Base-by-base conservation (phyloP, 2,888 invertebrate genomes). In the Gymnocheta viridis region DNA sequence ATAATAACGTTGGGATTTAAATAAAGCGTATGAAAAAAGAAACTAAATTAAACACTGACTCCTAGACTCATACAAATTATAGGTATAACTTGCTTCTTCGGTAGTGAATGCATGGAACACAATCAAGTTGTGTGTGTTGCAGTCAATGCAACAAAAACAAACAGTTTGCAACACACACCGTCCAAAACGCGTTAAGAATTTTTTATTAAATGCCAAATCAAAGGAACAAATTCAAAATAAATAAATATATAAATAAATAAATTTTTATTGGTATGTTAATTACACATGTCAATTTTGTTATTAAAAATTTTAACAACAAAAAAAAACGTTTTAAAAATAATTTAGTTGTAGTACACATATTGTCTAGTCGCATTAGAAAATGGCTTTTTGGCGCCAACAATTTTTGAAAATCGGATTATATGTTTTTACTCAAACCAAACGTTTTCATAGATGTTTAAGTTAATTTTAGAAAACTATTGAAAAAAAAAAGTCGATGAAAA, bases 211-310 rank as follows among this genome's bases (percentile, higher is more conserved):
- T 2, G 17, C 5, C 35, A 27, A 62, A 51, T 62, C 24, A 19
- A 69, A 41, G 38, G 49, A 49, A 60, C 47, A 77, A 51, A 29
- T 54, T 54, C n/a, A 19, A 38, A 51, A 19, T 2, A 60, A n/a
- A n/a, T n/a, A n/a, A n/a, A 6, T 6, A 29, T 38, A 62, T 35
- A 56, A 70, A 41, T 19, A 56, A 70, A 41, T 19, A 72, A 56
- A 17, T 22, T 67, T 56, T 74, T 79, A 74, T 82, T 79, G 74
- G 27, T 66, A 58, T 35, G 64, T 49, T 79, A 83, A 76, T 83
- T 74, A 79, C 73, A 67, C 66, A 44, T 82, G 78, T 67, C 82
- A 82, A 82, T 76, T 70, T 51, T 32, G 69, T 72, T 72, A 49
- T 35, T 51, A 27, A 29, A n/a, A 73, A 6, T 73, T 60, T 54